A percentile compares a stretch with the other conserved stretches of the same genome.
Evolutionary conservation across 30 jellyfish, hydroid and myxozoan species (phyloP).

Genomic region (Hydractinia echinata): DNA sequence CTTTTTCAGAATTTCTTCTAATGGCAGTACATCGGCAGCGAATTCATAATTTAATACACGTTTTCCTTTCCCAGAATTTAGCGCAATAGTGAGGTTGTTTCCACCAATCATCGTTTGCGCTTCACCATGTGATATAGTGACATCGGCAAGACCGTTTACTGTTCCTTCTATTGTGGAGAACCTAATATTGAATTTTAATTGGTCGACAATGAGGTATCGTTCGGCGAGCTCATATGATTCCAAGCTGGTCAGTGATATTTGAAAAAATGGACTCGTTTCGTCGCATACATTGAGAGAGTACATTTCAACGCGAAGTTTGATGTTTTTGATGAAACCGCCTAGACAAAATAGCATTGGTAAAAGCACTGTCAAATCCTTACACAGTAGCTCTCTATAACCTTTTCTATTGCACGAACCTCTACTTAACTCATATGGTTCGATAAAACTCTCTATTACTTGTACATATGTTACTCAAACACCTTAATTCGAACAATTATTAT

Average conservation of each 20-base stretch:
- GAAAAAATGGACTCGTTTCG: not conserved
- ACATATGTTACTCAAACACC: no score
- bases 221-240: slow-evolving; percentile 9
- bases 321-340: slow-evolving; percentile 7
- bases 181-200: not conserved
- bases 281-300: not conserved
- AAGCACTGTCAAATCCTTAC: not conserved
- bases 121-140: not conserved
- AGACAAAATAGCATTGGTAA: not conserved
- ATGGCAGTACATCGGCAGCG: not conserved
- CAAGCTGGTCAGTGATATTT: slow-evolving; percentile 1
- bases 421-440: no score
- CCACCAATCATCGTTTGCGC: slow-evolving; percentile 12
- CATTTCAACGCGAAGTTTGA: not conserved
- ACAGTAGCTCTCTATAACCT: no score
- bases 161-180: not conserved
- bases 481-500: no score
- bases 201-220: not conserved
- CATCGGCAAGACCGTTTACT: slow-evolving; percentile 8
- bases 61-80: slow-evolving; percentile 3
- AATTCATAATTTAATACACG: not conserved
- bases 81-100: not conserved
- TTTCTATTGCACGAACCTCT: no score
- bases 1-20: not conserved
- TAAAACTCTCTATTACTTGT: no score